phyloP scores from a whole-genome alignment of 2,888 invertebrate species.

The Pasiphila rectangulata region DNA sequence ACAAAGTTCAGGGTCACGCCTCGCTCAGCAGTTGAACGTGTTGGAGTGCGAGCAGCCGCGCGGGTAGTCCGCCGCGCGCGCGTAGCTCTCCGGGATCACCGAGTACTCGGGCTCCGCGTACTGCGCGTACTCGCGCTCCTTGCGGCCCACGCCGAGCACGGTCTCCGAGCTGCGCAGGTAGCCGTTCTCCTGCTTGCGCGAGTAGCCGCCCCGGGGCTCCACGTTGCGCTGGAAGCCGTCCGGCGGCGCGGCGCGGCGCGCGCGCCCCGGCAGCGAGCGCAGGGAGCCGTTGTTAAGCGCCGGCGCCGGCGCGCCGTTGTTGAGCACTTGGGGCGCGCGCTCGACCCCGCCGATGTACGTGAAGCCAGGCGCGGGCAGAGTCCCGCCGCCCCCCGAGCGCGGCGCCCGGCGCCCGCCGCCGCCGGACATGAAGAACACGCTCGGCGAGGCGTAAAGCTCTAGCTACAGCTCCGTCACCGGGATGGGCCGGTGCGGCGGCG shows the following conservation, averaged over 20 bases:
- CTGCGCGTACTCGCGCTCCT: constrained; percentile 57
- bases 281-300: constrained; percentile 75
- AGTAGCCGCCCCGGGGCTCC: constrained; percentile 73
- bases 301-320: constrained; percentile 80
- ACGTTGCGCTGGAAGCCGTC: constrained; percentile 77
- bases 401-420: constrained; percentile 75
- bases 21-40: constrained; percentile 78
- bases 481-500: constrained; percentile 83
- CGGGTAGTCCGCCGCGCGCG: constrained; percentile 56
- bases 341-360: constrained; percentile 87
- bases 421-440: constrained; percentile 87
- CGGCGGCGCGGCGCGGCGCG: constrained; percentile 67
- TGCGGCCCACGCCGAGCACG: constrained; percentile 65
- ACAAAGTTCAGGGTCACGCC: constrained; percentile 56
- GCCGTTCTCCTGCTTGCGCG: constrained; percentile 77
- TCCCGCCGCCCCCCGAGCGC: constrained; percentile 78
- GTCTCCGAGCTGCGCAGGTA: constrained; percentile 74
- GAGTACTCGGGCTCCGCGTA: constrained; percentile 78
- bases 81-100: constrained; percentile 70
- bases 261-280: constrained; percentile 68
- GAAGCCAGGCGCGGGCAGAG: constrained; percentile 87
- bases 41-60: constrained; percentile 73
- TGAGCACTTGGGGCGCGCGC: constrained; percentile 73
- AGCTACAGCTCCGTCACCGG: constrained; percentile 97
- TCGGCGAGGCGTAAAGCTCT: constrained; percentile 95